phyloP scores from a whole-genome alignment of 2,888 invertebrate genomes.

The Amphipyra tragopoginis region DNA sequence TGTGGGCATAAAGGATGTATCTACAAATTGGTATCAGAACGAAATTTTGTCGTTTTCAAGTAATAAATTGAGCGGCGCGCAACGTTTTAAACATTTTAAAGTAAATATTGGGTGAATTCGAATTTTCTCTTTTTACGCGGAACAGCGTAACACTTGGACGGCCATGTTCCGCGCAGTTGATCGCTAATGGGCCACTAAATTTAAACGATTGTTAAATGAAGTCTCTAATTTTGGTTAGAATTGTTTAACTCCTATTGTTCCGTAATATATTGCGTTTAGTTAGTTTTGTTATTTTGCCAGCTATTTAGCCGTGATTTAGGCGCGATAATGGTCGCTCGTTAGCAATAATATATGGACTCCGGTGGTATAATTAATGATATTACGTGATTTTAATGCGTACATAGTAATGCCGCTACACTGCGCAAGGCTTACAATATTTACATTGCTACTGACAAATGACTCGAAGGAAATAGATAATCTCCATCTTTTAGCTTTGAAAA shows the following conservation, averaged over 20 bases:
- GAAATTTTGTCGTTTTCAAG: constrained; percentile 42
- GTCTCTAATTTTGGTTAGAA: constrained; percentile 67
- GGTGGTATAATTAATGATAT: constrained; percentile 56
- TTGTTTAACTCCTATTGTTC: constrained; percentile 65
- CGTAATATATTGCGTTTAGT: constrained; percentile 54
- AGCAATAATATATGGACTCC: constrained; percentile 59
- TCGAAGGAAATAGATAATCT: background rate
- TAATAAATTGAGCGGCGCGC: constrained; percentile 46
- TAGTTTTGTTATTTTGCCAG: constrained; percentile 61
- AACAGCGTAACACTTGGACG: constrained; percentile 40
- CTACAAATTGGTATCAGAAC: constrained; percentile 39
- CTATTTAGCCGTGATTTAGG: constrained; percentile 66
- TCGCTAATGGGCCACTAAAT: constrained; percentile 66
- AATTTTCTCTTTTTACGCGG: constrained; percentile 47
- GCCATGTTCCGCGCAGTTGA: constrained; percentile 60
- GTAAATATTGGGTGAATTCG: constrained; percentile 53
- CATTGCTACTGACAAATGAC: no score
- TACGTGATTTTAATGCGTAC: constrained; percentile 44
- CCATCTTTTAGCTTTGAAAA: background rate
- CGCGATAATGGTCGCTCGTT: constrained; percentile 64
- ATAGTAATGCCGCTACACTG: constrained; percentile 4
- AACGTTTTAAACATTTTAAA: constrained; percentile 45
- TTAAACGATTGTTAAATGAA: constrained; percentile 68
- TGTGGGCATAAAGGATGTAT: constrained; percentile 13
- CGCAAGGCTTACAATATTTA: no score